Evolutionary conservation across 2,888 invertebrate species (phyloP).

Genomic region (Stramonita haemastoma): DNA sequence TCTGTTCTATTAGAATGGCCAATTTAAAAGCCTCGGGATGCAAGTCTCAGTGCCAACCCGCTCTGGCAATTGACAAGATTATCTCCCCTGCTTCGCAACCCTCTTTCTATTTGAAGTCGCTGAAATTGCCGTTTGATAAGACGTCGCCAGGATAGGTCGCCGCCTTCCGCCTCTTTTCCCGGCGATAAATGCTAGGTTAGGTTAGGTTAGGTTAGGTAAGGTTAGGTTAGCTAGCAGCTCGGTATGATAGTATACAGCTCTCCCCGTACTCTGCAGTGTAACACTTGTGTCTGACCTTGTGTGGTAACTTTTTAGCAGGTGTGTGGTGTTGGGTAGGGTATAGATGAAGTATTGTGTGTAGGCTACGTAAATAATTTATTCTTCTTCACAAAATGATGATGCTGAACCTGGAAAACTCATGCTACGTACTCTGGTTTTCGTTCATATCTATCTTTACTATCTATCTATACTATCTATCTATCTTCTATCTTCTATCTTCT

Average conservation of each 20-base stretch:
- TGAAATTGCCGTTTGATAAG: constrained; percentile 8
- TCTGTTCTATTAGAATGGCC: constrained; percentile 9
- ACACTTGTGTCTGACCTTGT: too few species aligned
- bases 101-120: constrained; percentile 16
- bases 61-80: constrained; percentile 16
- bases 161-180: background rate
- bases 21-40: constrained; percentile 1
- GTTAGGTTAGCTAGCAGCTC: background rate
- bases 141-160: background rate
- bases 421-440: too few species aligned
- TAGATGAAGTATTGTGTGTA: too few species aligned
- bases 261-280: background rate
- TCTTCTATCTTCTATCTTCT: too few species aligned
- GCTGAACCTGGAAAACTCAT: too few species aligned
- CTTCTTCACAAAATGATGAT: too few species aligned
- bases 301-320: too few species aligned
- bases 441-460: too few species aligned
- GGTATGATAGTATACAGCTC: background rate
- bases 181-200: background rate
- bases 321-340: too few species aligned
- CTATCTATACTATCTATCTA: too few species aligned
- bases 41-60: background rate
- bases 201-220: too few species aligned
- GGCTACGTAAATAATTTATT: too few species aligned
- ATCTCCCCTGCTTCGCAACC: constrained; percentile 15